Evolutionary conservation across 2,797 vertebrate species (phyloP).

Genomic region (Sebastes minor): DNA sequence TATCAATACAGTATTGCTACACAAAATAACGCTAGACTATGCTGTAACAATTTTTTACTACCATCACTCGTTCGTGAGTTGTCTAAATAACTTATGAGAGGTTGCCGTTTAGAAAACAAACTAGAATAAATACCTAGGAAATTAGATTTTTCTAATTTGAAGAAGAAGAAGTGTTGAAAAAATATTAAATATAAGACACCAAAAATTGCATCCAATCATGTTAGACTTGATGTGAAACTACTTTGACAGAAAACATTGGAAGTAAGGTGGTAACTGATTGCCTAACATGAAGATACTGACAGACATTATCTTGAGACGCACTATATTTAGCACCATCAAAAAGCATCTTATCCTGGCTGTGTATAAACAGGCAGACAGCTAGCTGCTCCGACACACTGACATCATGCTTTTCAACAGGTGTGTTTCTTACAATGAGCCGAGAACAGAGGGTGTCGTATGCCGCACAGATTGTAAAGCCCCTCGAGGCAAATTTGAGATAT

Average conservation of each 20-base stretch:
- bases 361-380: neutral
- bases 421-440: neutral
- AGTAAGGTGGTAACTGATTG: neutral
- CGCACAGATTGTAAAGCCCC: neutral
- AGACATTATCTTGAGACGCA: neutral
- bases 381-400: neutral
- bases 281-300: neutral
- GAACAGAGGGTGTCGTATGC: neutral
- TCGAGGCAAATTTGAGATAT: neutral
- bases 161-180: neutral
- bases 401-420: slow-evolving; percentile 5
- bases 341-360: too few species aligned
- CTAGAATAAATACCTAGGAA: neutral
- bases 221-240: too few species aligned
- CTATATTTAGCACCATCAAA: neutral
- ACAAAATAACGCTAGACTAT: fast-evolving
- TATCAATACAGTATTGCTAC: too few species aligned
- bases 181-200: neutral
- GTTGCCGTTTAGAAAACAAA: neutral
- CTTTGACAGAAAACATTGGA: neutral
- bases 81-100: neutral
- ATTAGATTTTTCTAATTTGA: neutral
- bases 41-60: too few species aligned
- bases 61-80: neutral
- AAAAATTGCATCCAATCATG: neutral